Conservation (phyloP, 2,797 vertebrate genomes). For the Peromyscus aztecus region DNA sequence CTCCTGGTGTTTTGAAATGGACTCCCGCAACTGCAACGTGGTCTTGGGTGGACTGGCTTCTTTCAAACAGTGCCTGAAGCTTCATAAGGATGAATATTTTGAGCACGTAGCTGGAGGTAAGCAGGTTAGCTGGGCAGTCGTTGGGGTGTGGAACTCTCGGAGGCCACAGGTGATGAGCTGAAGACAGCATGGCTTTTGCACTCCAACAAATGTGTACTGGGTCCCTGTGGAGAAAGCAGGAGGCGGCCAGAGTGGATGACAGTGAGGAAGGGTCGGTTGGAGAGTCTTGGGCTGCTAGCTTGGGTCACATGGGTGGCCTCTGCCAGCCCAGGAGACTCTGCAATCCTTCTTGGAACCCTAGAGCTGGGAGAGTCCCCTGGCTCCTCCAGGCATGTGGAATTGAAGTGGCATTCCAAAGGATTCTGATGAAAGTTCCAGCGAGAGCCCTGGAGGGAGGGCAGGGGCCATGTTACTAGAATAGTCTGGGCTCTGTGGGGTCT, state of each 20-base stretch:
- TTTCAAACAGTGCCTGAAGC: background rate
- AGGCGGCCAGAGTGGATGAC: background rate
- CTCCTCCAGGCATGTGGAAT: background rate
- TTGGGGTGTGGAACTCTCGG: background rate
- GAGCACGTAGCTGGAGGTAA: background rate
- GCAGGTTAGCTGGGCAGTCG: background rate
- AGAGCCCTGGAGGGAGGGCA: background rate
- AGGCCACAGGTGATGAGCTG: background rate
- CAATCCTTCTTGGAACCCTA: background rate
- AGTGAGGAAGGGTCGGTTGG: background rate
- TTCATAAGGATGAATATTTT: background rate
- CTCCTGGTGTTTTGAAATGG: background rate
- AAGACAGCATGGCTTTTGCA: background rate
- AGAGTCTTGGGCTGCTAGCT: background rate
- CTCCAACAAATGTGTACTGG: background rate
- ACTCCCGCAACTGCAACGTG: rapidly evolving
- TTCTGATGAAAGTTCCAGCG: background rate
- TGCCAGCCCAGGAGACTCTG: background rate
- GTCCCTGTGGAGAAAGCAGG: background rate
- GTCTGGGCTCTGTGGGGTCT: background rate
- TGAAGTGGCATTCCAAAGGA: background rate
- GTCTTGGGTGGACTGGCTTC: background rate
- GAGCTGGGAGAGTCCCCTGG: background rate
- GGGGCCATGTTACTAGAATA: background rate
- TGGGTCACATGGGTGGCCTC: background rate